These are phyloP conservation scores for Rhopalosiphum nymphaeae DNA, from an alignment of 2,888 invertebrate genomes.

Conservation along the genomic window DNA sequence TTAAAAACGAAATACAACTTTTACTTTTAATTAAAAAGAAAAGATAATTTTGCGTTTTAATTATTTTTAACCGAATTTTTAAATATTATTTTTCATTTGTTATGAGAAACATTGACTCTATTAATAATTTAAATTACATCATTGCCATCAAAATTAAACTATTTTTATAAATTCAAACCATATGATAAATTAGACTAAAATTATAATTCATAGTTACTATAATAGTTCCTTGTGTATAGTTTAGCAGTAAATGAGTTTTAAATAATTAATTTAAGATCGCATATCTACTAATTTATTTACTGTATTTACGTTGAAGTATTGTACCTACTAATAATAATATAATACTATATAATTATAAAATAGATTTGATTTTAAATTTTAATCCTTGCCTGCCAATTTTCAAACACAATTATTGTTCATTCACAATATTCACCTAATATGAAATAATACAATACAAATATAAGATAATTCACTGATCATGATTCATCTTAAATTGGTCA, in stretches of 20 bases:
- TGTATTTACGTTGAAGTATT: background rate
- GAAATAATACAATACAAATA: background rate
- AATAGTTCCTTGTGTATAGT: background rate
- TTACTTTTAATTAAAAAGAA: background rate
- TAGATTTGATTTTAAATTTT: background rate
- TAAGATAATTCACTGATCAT: background rate
- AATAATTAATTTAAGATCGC: background rate
- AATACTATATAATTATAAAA: background rate
- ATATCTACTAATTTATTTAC: background rate
- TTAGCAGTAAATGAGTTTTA: background rate
- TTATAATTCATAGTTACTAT: background rate
- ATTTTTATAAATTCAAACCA: background rate
- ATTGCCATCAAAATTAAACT: background rate
- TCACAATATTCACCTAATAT: background rate
- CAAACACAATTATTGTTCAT: background rate
- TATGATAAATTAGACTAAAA: background rate
- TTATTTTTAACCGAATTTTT: background rate
- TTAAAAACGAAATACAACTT: background rate
- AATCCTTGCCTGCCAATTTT: background rate
- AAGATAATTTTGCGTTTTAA: background rate
- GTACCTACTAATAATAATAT: no score
- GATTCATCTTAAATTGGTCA: background rate
- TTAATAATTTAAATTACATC: background rate
- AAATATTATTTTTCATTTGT: background rate
- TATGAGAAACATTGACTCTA: background rate